These are phyloP conservation scores for Scopus umbretta DNA, from an alignment of 2,113 vertebrate genomes.

Conservation along the genomic window DNA sequence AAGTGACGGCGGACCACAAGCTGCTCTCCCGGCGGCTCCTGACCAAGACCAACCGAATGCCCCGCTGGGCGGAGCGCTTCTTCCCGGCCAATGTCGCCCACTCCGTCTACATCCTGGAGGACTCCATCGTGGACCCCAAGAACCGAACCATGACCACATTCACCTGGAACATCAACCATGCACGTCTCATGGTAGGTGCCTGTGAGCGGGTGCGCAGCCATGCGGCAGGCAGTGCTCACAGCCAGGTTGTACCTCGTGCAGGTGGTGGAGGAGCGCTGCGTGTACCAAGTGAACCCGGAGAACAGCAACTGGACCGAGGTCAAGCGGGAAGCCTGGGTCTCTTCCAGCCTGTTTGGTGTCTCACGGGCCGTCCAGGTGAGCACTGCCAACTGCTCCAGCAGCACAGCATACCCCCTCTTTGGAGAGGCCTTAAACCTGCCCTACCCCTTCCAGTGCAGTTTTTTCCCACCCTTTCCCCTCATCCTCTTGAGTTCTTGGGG, in stretches of 20 bases:
- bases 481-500: background rate
- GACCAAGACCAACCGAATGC: conserved; percentile 94
- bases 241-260: background rate
- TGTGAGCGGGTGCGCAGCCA: accelerated
- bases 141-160: conserved; percentile 92
- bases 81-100: conserved; percentile 89
- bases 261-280: conserved; percentile 91
- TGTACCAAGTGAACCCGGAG: conserved; percentile 85
- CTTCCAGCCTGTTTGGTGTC: conserved; percentile 88
- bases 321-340: conserved; percentile 93
- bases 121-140: conserved; percentile 93
- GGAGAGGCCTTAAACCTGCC: background rate
- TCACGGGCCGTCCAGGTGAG: conserved; percentile 92
- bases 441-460: background rate
- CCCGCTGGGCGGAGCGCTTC: conserved; percentile 92
- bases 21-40: conserved; percentile 93
- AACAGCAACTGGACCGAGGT: conserved; percentile 92
- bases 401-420: accelerated
- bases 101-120: conserved; percentile 94
- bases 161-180: conserved; percentile 96
- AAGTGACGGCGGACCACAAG: conserved; percentile 90
- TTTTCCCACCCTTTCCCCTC: accelerated
- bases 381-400: accelerated
- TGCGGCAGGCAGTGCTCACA: background rate
- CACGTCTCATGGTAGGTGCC: conserved; percentile 85